These are phyloP conservation scores for Pseudonaja textilis DNA, from an alignment of 2,113 vertebrate species.

Conservation along the genomic window DNA sequence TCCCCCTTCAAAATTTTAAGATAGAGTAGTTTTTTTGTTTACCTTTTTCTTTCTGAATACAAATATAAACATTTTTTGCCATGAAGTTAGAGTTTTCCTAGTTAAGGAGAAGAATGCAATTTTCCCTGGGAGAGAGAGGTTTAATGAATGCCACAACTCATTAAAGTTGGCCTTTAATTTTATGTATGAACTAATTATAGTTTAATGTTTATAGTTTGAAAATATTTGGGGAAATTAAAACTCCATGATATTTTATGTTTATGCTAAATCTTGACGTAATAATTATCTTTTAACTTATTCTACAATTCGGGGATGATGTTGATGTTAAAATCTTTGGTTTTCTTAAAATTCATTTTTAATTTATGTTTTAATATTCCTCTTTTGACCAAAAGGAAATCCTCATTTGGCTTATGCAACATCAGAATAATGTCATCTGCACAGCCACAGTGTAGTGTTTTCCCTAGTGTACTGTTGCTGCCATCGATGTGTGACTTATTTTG, in stretches of 20 bases:
- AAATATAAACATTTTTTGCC: background rate
- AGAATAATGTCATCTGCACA: background rate
- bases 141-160: background rate
- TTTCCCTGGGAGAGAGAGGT: background rate
- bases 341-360: background rate
- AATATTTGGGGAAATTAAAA: background rate
- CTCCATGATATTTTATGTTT: background rate
- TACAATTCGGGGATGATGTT: background rate
- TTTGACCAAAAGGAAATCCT: background rate
- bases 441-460: background rate
- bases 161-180: background rate
- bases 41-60: background rate
- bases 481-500: background rate
- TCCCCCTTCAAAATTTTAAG: background rate
- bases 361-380: background rate
- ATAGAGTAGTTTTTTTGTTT: background rate
- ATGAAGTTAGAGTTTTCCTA: background rate
- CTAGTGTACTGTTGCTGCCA: background rate
- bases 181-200: background rate
- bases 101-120: background rate
- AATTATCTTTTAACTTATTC: background rate
- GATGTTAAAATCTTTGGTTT: background rate
- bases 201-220: background rate
- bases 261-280: background rate
- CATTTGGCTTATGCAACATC: background rate